phyloP scores from a whole-genome alignment of 1,140 invertebrate genomes.

The Drosophila sechellia region DNA sequence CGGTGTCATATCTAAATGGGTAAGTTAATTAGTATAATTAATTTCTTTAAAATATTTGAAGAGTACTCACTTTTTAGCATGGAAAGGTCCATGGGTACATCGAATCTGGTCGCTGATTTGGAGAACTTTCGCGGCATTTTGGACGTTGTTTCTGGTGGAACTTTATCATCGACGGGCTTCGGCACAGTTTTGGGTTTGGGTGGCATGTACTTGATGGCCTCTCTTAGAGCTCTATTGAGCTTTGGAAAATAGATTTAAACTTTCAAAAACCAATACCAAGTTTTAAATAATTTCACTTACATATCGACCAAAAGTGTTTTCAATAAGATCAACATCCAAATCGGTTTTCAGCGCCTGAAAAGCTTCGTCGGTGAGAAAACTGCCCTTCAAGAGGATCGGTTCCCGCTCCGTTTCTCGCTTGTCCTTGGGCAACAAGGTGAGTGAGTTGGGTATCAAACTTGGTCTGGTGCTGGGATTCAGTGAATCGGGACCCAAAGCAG shows the following conservation, averaged over 20 bases:
- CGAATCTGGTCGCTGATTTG: slow-evolving; percentile 87
- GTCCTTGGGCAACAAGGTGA: slow-evolving; percentile 65
- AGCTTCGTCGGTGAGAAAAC: slow-evolving; percentile 80
- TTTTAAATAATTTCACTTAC: slow-evolving; percentile 41
- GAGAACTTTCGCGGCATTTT: slow-evolving; percentile 87
- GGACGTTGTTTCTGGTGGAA: slow-evolving; percentile 42
- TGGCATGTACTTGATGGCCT: slow-evolving; percentile 78
- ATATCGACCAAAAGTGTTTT: slow-evolving; percentile 82
- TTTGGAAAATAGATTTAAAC: slow-evolving; percentile 1
- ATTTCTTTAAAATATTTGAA: neutral
- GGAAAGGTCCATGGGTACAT: slow-evolving; percentile 86
- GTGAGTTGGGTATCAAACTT: slow-evolving; percentile 77
- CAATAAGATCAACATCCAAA: slow-evolving; percentile 76
- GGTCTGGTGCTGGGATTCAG: slow-evolving; percentile 80
- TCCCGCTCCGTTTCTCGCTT: slow-evolving; percentile 64
- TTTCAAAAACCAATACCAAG: neutral
- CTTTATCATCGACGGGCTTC: slow-evolving; percentile 52
- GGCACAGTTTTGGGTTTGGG: slow-evolving; percentile 44
- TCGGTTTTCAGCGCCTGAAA: slow-evolving; percentile 78
- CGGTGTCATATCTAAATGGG: slow-evolving; percentile 85
- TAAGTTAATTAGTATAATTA: neutral
- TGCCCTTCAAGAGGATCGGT: slow-evolving; percentile 72
- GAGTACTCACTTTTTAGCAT: slow-evolving; percentile 85
- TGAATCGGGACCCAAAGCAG: slow-evolving; percentile 78
- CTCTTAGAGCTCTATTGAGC: slow-evolving; percentile 74